These are phyloP conservation scores for Micrasema longulum DNA, from an alignment of 1,140 invertebrate genomes.

Conservation along the genomic window DNA sequence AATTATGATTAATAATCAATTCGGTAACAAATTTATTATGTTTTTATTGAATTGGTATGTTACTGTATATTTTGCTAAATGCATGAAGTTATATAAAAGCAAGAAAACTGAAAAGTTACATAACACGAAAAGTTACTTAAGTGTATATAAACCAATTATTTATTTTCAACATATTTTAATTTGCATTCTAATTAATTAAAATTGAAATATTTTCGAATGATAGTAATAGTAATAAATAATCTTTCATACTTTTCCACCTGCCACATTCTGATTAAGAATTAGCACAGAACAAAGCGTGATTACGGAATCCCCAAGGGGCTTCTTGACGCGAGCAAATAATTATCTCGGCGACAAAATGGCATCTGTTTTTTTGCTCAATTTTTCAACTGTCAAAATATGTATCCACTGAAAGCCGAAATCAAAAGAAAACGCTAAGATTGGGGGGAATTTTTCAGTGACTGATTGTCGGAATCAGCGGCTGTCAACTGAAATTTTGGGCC, in stretches of 20 bases:
- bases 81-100: too few species aligned
- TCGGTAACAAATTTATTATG: too few species aligned
- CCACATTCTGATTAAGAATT: conserved; percentile 5
- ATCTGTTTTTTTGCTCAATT: conserved; percentile 45
- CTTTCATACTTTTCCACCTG: neutral
- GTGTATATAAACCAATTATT: too few species aligned
- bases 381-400: conserved; percentile 46
- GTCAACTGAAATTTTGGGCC: conserved; percentile 38
- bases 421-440: conserved; percentile 37
- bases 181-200: too few species aligned
- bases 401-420: conserved; percentile 40
- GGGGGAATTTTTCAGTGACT: conserved; percentile 43
- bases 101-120: too few species aligned
- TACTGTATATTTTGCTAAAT: too few species aligned
- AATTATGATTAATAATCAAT: too few species aligned
- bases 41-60: too few species aligned
- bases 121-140: too few species aligned
- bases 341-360: conserved; percentile 34
- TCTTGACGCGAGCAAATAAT: conserved; percentile 28
- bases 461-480: conserved; percentile 47
- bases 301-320: neutral
- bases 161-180: too few species aligned
- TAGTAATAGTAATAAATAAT: too few species aligned
- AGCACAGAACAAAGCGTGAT: conserved; percentile 17
- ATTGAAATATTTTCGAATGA: too few species aligned